Percentiles rank a stretch among this genome's conserved stretches.
These are phyloP conservation scores for Ridgeia piscesae DNA, from an alignment of 1,140 invertebrate species.

Conservation along the genomic window DNA sequence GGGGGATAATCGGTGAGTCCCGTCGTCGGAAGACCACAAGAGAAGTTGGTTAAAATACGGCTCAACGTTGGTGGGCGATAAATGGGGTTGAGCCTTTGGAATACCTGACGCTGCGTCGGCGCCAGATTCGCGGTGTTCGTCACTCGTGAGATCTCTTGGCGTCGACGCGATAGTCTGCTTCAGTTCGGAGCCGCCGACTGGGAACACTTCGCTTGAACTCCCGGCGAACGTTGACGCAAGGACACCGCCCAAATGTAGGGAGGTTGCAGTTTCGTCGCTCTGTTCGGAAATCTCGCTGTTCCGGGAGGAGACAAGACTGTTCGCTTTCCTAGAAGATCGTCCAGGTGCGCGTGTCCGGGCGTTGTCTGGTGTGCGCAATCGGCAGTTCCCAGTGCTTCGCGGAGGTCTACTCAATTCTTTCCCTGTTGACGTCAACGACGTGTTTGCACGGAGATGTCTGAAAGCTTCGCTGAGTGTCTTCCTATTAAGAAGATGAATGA, in stretches of 20 bases:
- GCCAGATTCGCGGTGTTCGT: background rate
- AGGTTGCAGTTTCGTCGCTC: background rate
- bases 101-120: background rate
- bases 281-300: background rate
- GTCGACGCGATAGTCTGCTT: background rate
- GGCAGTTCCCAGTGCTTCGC: background rate
- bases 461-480: background rate
- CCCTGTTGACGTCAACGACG: background rate
- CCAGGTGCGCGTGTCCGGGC: background rate
- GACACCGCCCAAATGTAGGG: background rate
- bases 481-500: background rate
- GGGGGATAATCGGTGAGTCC: background rate
- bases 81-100: background rate
- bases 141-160: background rate
- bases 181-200: background rate
- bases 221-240: background rate
- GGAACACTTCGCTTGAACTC: background rate
- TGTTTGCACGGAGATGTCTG: background rate
- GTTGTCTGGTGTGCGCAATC: background rate
- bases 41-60: background rate
- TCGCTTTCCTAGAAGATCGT: background rate
- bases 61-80: background rate
- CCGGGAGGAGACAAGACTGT: background rate
- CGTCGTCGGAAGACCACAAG: background rate
- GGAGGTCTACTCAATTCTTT: background rate